These are phyloP conservation scores for Dicyrtoma fusca DNA, from an alignment of 2,888 invertebrate species.

Conservation along the genomic window DNA sequence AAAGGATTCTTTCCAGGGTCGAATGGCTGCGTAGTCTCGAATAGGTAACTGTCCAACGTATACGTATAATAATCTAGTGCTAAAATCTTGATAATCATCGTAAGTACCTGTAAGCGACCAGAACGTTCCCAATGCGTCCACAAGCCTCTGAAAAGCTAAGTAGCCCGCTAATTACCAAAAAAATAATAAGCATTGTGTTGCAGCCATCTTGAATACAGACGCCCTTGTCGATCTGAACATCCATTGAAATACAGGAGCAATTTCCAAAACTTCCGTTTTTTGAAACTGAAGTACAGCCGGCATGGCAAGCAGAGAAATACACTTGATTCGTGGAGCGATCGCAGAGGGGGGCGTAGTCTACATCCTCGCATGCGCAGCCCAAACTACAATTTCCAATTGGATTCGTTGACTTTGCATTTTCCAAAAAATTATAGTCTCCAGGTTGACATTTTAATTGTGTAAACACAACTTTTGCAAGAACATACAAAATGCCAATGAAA, in stretches of 20 bases:
- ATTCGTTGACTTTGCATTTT: neutral
- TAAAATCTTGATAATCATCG: no score
- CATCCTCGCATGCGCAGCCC: conserved; percentile 67
- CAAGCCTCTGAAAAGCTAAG: conserved; percentile 68
- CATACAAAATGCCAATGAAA: conserved; percentile 65
- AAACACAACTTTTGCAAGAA: conserved; percentile 63
- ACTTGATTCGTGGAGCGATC: conserved; percentile 64
- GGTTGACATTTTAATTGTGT: conserved; percentile 55
- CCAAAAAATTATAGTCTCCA: conserved; percentile 45
- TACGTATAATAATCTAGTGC: no score
- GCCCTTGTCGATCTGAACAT: conserved; percentile 62
- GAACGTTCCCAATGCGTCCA: conserved; percentile 69
- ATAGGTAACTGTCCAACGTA: no score
- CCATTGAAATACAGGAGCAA: conserved; percentile 42
- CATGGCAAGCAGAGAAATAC: conserved; percentile 75
- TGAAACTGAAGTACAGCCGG: conserved; percentile 66
- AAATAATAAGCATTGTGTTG: conserved; percentile 59
- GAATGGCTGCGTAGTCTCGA: no score
- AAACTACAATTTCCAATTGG: conserved; percentile 59
- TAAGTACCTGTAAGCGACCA: conserved; percentile 67
- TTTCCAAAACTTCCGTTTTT: conserved; percentile 62
- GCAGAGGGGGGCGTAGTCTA: conserved; percentile 67
- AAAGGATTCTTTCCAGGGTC: no score
- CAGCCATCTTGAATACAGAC: conserved; percentile 66
- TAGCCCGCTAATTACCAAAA: conserved; percentile 58